Conservation (phyloP, 2,797 vertebrate genomes). For the Sebastes cheni region DNA sequence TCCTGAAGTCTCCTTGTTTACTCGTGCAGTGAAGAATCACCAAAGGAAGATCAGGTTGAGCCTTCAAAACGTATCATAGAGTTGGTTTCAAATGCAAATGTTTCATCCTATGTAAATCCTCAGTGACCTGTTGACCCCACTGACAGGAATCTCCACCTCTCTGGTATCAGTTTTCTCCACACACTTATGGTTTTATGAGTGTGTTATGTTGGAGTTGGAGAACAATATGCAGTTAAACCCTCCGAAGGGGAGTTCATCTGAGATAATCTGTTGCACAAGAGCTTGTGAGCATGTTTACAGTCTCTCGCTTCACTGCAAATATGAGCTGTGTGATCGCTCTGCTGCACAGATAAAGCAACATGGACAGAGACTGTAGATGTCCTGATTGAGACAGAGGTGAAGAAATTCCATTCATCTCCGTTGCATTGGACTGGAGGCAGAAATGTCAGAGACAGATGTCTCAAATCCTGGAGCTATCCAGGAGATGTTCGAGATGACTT, state of each 20-base stretch:
- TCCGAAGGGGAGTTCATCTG: constrained; percentile 26
- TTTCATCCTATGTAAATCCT: neutral
- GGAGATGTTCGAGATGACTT: too few relatives aligned
- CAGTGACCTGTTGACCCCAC: neutral
- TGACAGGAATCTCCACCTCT: neutral
- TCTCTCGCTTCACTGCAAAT: constrained; percentile 1
- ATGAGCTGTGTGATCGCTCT: neutral
- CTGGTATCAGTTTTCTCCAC: constrained; percentile 20
- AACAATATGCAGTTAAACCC: constrained; percentile 9
- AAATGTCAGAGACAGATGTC: too few relatives aligned
- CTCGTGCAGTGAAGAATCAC: neutral
- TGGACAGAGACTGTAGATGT: too few relatives aligned
- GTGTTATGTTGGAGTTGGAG: constrained; percentile 24
- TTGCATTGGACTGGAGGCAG: too few relatives aligned
- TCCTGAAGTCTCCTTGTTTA: neutral
- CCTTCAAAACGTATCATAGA: neutral
- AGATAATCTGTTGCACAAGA: constrained; percentile 51
- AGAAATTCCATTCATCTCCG: too few relatives aligned
- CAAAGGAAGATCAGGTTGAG: neutral
- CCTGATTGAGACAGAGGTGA: too few relatives aligned
- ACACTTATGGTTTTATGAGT: constrained; percentile 24
- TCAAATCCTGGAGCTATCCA: too few relatives aligned
- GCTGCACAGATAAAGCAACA: neutral
- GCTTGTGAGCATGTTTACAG: constrained; percentile 33
- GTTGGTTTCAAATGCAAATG: constrained; percentile 7